Conservation (phyloP, 2,113 vertebrate genomes). For the Numida meleagris region DNA sequence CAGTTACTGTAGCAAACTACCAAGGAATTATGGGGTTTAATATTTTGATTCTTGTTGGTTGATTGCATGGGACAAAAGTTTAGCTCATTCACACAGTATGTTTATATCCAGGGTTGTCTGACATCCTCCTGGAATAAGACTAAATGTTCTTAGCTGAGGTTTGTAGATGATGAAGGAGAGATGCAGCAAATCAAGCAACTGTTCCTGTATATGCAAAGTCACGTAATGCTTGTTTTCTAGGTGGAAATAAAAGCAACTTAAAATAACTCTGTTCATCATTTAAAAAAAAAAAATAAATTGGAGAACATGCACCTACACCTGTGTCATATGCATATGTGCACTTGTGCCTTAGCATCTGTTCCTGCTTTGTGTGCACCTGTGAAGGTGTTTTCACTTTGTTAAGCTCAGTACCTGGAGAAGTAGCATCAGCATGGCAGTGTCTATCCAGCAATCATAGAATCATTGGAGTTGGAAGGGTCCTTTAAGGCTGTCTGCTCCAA, state of each 20-base stretch:
- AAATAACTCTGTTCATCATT: not conserved
- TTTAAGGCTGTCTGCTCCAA: no score
- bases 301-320: fast-evolving
- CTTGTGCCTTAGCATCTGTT: not conserved
- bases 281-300: not conserved
- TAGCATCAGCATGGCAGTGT: not conserved
- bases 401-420: not conserved
- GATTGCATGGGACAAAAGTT: not conserved
- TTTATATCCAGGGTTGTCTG: not conserved
- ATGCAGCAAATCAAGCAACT: not conserved
- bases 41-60: not conserved
- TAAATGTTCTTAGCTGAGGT: not conserved
- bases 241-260: not conserved
- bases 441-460: not conserved
- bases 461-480: no score
- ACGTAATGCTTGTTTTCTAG: not conserved
- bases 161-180: not conserved
- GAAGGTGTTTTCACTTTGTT: not conserved
- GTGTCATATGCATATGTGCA: not conserved
- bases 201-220: not conserved
- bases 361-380: not conserved
- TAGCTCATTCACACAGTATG: fast-evolving
- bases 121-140: not conserved
- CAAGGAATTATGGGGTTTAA: not conserved
- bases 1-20: not conserved